These are phyloP conservation scores for Mus minutoides DNA, from an alignment of 2,797 vertebrate genomes.

Conservation along the genomic window DNA sequence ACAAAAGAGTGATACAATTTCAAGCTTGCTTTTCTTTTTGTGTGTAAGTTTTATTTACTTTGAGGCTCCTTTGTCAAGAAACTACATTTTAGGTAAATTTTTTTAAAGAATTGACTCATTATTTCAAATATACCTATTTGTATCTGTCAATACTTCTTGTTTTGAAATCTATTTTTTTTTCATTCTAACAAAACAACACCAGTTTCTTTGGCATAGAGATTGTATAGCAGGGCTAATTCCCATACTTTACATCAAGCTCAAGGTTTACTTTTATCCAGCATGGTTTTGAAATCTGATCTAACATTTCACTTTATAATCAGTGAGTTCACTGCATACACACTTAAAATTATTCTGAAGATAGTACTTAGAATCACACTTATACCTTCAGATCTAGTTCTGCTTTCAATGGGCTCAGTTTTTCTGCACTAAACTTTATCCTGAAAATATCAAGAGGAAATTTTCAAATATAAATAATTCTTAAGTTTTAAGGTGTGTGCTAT, in stretches of 20 bases:
- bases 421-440: not conserved
- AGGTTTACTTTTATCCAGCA: not conserved
- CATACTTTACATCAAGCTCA: not conserved
- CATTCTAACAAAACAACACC: not conserved
- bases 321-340: not conserved
- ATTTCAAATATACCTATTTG: slow-evolving; percentile 21
- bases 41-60: not conserved
- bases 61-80: not conserved
- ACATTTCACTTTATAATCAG: not conserved
- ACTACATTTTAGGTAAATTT: not conserved
- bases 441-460: not conserved
- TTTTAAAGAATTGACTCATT: not conserved
- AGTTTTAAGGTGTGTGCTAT: not conserved
- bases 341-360: not conserved
- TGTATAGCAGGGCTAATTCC: not conserved
- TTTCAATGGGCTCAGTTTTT: not conserved
- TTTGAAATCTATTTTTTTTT: not conserved
- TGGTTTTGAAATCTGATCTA: not conserved
- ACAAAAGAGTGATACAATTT: not conserved
- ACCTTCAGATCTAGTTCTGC: not conserved
- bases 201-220: not conserved
- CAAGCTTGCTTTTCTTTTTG: not conserved
- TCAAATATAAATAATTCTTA: not conserved
- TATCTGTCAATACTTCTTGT: not conserved
- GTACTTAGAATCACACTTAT: not conserved